Percentiles rank a stretch among this genome's conserved stretches.
Conservation (phyloP, 1,140 invertebrate species). For the Diachasma alloeum region DNA sequence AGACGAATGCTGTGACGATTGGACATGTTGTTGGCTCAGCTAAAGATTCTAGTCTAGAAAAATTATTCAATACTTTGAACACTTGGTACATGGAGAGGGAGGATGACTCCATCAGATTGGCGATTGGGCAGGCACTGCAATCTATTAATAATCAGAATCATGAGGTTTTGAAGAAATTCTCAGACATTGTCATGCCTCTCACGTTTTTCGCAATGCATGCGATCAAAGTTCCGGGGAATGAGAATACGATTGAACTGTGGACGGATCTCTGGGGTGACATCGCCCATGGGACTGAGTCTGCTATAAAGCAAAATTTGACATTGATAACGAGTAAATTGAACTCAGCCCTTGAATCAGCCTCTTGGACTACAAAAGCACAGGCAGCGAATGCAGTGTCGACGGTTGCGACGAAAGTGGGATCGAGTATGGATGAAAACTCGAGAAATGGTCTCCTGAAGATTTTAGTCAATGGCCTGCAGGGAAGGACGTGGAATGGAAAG, state of each 20-base stretch:
- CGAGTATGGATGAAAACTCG: conserved; percentile 72
- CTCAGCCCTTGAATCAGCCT: conserved; percentile 77
- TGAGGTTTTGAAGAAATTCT: conserved; percentile 82
- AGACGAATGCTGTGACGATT: conserved; percentile 82
- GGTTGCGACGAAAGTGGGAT: conserved; percentile 78
- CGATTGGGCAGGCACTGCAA: conserved; percentile 81
- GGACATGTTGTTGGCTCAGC: conserved; percentile 86
- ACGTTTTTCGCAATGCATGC: conserved; percentile 91
- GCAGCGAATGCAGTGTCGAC: conserved; percentile 83
- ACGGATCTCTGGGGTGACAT: conserved; percentile 90
- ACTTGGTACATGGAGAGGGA: conserved; percentile 82
- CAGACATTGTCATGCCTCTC: conserved; percentile 80
- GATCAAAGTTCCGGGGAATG: conserved; percentile 72
- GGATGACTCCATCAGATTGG: conserved; percentile 77
- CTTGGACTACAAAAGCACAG: conserved; percentile 88
- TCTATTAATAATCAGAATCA: conserved; percentile 84
- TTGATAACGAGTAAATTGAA: conserved; percentile 78
- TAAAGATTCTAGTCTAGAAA: conserved; percentile 88
- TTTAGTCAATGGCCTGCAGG: conserved; percentile 76
- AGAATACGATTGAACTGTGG: conserved; percentile 78
- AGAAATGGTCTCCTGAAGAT: conserved; percentile 74
- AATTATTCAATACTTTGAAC: conserved; percentile 82
- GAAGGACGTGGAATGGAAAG: conserved; percentile 90
- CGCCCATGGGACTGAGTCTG: conserved; percentile 84
- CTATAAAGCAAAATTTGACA: conserved; percentile 79